Evolutionary conservation across 2,888 invertebrate species (phyloP), one percentile per base, ranked within the genome.

Genomic region (Amaurobius ferox): DNA sequence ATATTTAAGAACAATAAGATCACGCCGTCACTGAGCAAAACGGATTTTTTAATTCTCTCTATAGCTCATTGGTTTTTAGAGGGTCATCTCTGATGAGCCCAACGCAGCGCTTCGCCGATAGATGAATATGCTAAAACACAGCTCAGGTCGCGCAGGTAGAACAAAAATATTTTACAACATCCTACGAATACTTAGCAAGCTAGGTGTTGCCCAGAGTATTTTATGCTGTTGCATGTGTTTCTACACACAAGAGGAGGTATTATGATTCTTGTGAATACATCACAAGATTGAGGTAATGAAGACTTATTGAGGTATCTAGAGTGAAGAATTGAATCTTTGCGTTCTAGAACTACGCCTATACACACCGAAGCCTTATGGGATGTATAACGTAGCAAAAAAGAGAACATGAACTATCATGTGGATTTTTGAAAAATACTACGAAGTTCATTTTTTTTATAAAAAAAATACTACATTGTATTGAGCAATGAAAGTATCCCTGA

Each of bases 21-120:
- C 83, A 77, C 83, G 83, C 40, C 76, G 71, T 77, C 71, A 64
- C 71, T 77, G 83, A 85, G 83, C 83, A 83, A 77, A 83, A 77
- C 62, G 66, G 64, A 64, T 81, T 62, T 29, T 61, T 83, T 66
- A 72, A 77, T 77, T 85, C 76, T 70, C 76, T 83, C 83, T 77
- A 85, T 77, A 85, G 83, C 83, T 85, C 83, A 85, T 85, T 77
- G 40, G 39, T 71, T 79, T 66, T 66, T 30, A 73, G 66, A 44
- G 83, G 83, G 48, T 32, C 76, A 83, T 61, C 55, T 80, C n/a
- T 13, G 28, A 68, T 78, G 67, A 35, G 29, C 55, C 77, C 83
- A 77, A 30, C 81, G 81, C 81, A 40, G 81, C 81, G 81, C 81
- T 28, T 61, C 77, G 77, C 77, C 55, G 29, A 32, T 72, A 72